These are phyloP conservation scores for Cherax destructor DNA, from an alignment of 1,140 invertebrate species.

Conservation along the genomic window DNA sequence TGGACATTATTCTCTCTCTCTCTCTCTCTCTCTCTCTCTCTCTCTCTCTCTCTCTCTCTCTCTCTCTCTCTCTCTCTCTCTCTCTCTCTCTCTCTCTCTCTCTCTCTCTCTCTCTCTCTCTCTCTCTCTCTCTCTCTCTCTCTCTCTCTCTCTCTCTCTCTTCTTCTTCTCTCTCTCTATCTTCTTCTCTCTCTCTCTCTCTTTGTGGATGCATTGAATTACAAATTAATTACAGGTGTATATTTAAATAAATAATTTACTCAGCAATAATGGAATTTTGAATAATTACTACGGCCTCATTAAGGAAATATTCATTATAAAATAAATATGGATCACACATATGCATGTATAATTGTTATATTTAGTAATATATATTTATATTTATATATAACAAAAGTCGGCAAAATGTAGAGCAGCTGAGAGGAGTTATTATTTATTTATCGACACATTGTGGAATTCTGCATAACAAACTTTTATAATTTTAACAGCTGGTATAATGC, in stretches of 20 bases:
- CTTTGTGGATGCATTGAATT: not conserved
- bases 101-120: conserved; percentile 22
- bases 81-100: conserved; percentile 22
- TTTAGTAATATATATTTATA: not conserved
- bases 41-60: not conserved
- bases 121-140: conserved; percentile 22
- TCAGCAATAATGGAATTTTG: not conserved
- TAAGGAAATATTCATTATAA: not conserved
- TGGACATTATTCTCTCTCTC: too few relatives aligned
- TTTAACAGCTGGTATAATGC: too few relatives aligned
- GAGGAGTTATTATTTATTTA: too few relatives aligned
- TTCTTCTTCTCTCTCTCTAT: not conserved
- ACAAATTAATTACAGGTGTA: not conserved
- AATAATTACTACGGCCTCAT: not conserved
- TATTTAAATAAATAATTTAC: not conserved
- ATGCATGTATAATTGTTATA: not conserved
- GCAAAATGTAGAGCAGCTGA: too few relatives aligned
- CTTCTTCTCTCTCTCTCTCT: not conserved
- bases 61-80: conserved; percentile 22
- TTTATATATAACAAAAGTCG: not conserved
- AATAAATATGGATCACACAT: not conserved
- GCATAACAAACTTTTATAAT: too few relatives aligned
- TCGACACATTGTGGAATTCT: too few relatives aligned
- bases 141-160: not conserved
- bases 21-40: too few relatives aligned